These are phyloP conservation scores for Trissoscelio sp. DNA, from an alignment of 2,888 invertebrate genomes.

Conservation along the genomic window DNA sequence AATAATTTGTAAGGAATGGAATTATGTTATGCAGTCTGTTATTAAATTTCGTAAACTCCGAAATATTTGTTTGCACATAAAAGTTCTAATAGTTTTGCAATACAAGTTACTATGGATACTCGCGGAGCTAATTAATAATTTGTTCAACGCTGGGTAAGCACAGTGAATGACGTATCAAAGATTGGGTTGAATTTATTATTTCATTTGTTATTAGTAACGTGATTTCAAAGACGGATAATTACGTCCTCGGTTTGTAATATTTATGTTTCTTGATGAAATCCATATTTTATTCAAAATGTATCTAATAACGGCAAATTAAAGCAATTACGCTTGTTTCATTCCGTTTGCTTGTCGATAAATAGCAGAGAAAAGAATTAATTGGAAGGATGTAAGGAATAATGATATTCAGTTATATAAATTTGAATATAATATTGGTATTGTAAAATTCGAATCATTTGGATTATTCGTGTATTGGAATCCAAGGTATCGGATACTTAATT, in stretches of 20 bases:
- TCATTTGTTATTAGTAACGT: background rate
- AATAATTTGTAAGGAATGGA: background rate
- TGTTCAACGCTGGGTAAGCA: background rate
- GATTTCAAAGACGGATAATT: background rate
- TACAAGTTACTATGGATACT: background rate
- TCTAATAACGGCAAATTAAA: background rate
- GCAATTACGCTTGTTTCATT: background rate
- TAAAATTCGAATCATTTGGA: slow-evolving; percentile 7
- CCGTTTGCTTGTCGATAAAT: background rate
- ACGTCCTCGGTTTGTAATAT: background rate
- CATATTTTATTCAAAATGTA: background rate
- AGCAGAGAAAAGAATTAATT: background rate
- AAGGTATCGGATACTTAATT: slow-evolving; percentile 9
- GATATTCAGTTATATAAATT: slow-evolving; percentile 4
- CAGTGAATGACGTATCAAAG: background rate
- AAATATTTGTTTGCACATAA: slow-evolving; percentile 18
- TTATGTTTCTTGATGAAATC: background rate
- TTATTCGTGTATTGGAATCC: slow-evolving; percentile 9
- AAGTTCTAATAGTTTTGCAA: slow-evolving; percentile 10
- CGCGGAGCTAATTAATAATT: background rate
- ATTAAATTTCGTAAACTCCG: background rate
- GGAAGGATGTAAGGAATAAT: slow-evolving; percentile 3
- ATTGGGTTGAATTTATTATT: background rate
- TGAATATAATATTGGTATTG: background rate
- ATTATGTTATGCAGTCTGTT: background rate